Conservation (phyloP, 2,113 vertebrate species). For the Lampris megalopsis region DNA sequence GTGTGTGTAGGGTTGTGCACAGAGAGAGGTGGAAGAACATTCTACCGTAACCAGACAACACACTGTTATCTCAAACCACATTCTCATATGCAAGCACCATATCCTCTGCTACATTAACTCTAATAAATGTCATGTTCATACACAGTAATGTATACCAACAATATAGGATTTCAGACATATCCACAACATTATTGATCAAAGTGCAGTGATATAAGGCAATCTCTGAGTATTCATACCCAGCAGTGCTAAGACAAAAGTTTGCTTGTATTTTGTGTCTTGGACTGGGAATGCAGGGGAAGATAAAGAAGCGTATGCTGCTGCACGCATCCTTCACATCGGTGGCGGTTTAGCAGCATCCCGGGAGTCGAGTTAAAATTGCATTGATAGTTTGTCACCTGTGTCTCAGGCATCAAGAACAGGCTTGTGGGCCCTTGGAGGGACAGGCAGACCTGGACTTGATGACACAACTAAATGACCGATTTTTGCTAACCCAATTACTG, state of each 20-base stretch:
- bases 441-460: slow-evolving; percentile 45
- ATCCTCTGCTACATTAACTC: slow-evolving; percentile 10
- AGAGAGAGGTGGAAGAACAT: slow-evolving; percentile 24
- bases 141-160: not conserved
- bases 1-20: slow-evolving; percentile 32
- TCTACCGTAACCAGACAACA: slow-evolving; percentile 31
- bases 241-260: too few species aligned
- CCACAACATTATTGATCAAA: not conserved
- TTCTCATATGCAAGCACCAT: not conserved
- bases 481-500: slow-evolving; percentile 66
- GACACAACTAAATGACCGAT: not conserved
- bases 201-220: not conserved
- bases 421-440: slow-evolving; percentile 52
- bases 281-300: too few species aligned
- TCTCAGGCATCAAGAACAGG: slow-evolving; percentile 61
- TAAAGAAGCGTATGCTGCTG: too few species aligned
- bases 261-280: too few species aligned
- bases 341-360: too few species aligned
- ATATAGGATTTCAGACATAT: not conserved
- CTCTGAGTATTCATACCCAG: too few species aligned
- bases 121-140: slow-evolving; percentile 1
- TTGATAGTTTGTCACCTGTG: slow-evolving; percentile 43
- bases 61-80: slow-evolving; percentile 29
- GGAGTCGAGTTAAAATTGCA: too few species aligned
- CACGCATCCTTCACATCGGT: too few species aligned